Evolutionary conservation across 1,140 invertebrate genomes (phyloP), one percentile per base, ranked within the genome.

Genomic region (Drosophila bocqueti): DNA sequence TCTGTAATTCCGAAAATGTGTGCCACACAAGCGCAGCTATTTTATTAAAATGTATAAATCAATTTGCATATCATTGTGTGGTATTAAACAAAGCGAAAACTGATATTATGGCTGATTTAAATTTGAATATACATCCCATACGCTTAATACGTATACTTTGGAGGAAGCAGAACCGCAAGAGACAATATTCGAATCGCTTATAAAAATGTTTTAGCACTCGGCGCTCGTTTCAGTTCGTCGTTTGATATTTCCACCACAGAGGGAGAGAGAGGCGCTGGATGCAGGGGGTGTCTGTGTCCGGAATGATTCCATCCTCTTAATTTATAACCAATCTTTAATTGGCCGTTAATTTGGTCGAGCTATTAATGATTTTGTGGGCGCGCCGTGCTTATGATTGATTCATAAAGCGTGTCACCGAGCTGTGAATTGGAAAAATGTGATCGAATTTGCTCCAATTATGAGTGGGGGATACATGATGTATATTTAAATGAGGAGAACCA

Each of bases 21-120:
- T 73, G 71, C 57, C 71, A 73, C 45, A 47, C 67, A 50, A 58
- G 65, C 16, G 65, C 13, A 58, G 54, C 36, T 26, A 58, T 74
- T 73, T 59, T 55, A 50, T 62, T 65, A 61, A 66, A 64, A 72
- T 72, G 21, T 63, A 89, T 90, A 90, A 79, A 89, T 89, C 78
- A 90, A 90, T 90, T 81, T 64, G 61, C 73, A 64, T 79, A 46
- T 71, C 68, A 64, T 58, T 61, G 52, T 34, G 36, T 50, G 47
- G 57, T 52, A 65, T 81, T 59, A 66, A 77, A 60, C 80, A 64
- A 73, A 63, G 43, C 60, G 43, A 65, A 64, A 73, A 72, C 67
- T 74, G 65, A 87, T 83, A 71, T 76, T 83, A 78, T 65, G 73
- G 73, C 72, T 72, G 84, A 68, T 89, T 81, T 75, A 81, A 89